Evolutionary conservation across 1,140 invertebrate genomes (phyloP).

Genomic region (Idris sp.): DNA sequence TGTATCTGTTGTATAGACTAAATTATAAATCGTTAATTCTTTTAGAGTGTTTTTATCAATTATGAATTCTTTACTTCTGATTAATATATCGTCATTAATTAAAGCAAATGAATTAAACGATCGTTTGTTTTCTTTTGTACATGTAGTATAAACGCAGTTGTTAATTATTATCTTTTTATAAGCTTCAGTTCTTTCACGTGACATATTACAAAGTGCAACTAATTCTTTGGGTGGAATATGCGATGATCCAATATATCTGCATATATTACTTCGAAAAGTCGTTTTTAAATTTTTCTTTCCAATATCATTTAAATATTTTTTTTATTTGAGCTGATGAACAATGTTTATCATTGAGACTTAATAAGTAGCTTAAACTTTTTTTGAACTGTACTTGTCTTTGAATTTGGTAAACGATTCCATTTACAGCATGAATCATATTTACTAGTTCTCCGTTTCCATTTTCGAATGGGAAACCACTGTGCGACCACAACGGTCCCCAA

Average conservation of each 20-base stretch:
- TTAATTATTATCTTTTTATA: background rate
- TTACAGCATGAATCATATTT: background rate
- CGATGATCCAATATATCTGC: background rate
- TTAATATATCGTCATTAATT: background rate
- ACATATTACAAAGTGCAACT: background rate
- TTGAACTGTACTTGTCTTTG: conserved; percentile 3
- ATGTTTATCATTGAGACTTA: background rate
- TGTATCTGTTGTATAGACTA: background rate
- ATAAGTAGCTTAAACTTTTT: background rate
- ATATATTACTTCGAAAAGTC: too few relatives aligned
- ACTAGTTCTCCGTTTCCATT: conserved; percentile 1
- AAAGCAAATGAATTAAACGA: background rate
- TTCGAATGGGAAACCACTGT: conserved; percentile 4
- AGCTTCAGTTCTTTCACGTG: background rate
- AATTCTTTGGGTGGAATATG: background rate
- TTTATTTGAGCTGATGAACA: background rate
- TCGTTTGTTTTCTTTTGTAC: background rate
- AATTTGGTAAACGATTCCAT: conserved; percentile 3
- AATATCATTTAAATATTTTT: background rate
- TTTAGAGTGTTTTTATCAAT: background rate
- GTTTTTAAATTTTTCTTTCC: too few relatives aligned
- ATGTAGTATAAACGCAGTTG: background rate
- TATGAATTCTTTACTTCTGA: background rate
- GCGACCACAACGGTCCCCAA: conserved; percentile 6
- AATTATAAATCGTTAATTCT: background rate